Percentiles rank a stretch among this genome's conserved stretches.
These are phyloP conservation scores for Melanchra persicariae DNA, from an alignment of 2,888 invertebrate genomes.

Conservation along the genomic window DNA sequence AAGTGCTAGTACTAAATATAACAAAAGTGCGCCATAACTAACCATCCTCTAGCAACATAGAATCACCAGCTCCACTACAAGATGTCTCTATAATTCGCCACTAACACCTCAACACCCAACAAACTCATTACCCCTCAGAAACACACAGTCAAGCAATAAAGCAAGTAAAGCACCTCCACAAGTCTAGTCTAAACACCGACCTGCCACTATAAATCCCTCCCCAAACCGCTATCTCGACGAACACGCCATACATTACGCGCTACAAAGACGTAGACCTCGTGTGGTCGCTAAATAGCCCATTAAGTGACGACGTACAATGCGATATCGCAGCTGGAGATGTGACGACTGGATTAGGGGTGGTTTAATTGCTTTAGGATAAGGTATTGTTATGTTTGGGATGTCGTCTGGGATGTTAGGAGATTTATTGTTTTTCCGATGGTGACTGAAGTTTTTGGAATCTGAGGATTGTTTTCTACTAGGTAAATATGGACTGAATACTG, in stretches of 20 bases:
- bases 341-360: conserved; percentile 47
- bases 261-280: conserved; percentile 58
- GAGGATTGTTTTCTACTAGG: too few species aligned
- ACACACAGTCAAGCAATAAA: conserved; percentile 19
- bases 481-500: too few species aligned
- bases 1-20: background rate
- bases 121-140: conserved; percentile 20
- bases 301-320: conserved; percentile 51
- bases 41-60: background rate
- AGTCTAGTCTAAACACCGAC: conserved; percentile 28
- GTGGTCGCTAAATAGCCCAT: conserved; percentile 68
- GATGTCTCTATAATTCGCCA: background rate
- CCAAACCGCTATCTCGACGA: conserved; percentile 41
- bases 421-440: conserved; percentile 1
- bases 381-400: conserved; percentile 24
- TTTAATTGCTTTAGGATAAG: conserved; percentile 39
- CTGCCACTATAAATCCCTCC: conserved; percentile 54
- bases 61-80: background rate
- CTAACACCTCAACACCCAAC: conserved; percentile 14
- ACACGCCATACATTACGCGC: conserved; percentile 47
- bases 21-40: background rate
- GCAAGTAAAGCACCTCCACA: conserved; percentile 11
- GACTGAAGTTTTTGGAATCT: too few species aligned
- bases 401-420: conserved; percentile 7
- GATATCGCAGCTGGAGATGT: conserved; percentile 44